Conservation (phyloP, 92 coral and sea anemone genomes). For the Porites lobata region DNA sequence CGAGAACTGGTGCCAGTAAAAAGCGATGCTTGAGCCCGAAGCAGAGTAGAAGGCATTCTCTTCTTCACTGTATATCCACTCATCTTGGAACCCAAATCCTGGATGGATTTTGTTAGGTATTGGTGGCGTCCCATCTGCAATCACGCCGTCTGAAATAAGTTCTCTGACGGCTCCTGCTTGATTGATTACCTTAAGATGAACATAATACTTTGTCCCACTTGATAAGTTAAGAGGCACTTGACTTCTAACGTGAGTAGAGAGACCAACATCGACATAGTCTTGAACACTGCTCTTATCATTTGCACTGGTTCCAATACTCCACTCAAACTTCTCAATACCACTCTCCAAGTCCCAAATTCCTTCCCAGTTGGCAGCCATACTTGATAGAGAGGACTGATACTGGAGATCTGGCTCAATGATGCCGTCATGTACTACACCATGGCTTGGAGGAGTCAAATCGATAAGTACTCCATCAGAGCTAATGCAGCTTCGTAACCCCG, state of each 20-base stretch:
- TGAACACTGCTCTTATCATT: slow-evolving; percentile 54
- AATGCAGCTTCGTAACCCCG: slow-evolving; percentile 79
- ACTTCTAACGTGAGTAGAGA: slow-evolving; percentile 84
- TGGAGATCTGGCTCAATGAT: slow-evolving; percentile 87
- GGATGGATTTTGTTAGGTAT: slow-evolving; percentile 69
- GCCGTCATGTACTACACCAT: slow-evolving; percentile 93
- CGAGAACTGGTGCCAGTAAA: slow-evolving; percentile 77
- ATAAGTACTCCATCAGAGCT: slow-evolving; percentile 92
- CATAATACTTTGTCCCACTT: slow-evolving; percentile 81
- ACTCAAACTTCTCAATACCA: slow-evolving; percentile 82
- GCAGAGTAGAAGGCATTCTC: slow-evolving; percentile 70
- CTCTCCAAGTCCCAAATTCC: slow-evolving; percentile 96
- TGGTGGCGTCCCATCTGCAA: slow-evolving; percentile 86
- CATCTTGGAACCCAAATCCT: slow-evolving; percentile 43
- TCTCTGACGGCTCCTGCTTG: slow-evolving; percentile 81
- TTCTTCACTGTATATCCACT: slow-evolving; percentile 51
- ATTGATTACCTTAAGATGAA: slow-evolving; percentile 75
- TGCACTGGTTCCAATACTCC: slow-evolving; percentile 80
- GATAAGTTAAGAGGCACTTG: slow-evolving; percentile 58
- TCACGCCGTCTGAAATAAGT: slow-evolving; percentile 89
- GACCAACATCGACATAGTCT: slow-evolving; percentile 79
- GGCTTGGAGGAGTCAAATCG: slow-evolving; percentile 80
- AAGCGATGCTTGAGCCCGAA: slow-evolving; percentile 49
- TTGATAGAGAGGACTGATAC: slow-evolving; percentile 82
- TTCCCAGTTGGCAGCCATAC: slow-evolving; percentile 95